Conservation (phyloP, 2,113 vertebrate species). For the Murina feae region DNA sequence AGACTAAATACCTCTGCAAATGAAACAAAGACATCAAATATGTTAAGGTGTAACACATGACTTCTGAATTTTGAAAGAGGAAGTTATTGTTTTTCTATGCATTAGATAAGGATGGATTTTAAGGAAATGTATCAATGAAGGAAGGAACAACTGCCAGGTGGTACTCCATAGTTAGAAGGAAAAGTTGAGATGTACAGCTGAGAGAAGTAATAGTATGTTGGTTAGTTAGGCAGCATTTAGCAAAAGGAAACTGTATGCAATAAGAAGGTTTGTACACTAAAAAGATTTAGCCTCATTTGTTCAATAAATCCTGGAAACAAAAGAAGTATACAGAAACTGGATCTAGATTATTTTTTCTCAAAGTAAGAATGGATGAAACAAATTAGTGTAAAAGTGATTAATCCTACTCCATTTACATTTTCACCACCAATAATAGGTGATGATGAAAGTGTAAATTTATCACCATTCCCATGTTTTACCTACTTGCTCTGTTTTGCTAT, state of each 20-base stretch:
- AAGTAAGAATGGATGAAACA: background rate
- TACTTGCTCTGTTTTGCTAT: background rate
- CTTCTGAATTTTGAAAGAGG: background rate
- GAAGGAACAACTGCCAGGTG: background rate
- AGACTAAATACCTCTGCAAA: background rate
- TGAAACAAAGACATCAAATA: background rate
- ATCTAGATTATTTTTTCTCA: background rate
- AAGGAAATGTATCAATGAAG: background rate
- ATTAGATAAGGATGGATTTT: background rate
- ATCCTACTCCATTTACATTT: background rate
- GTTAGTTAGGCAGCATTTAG: background rate
- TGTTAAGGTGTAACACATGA: background rate
- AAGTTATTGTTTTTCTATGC: background rate
- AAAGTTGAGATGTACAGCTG: fast-evolving
- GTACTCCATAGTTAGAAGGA: background rate
- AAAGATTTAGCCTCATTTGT: background rate
- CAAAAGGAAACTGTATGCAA: background rate
- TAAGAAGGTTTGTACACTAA: background rate
- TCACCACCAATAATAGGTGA: background rate
- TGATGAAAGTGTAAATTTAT: background rate
- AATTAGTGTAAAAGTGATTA: background rate
- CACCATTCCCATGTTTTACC: background rate
- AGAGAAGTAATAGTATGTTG: background rate
- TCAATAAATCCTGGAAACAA: background rate
- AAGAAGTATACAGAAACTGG: background rate